Base-by-base conservation (phyloP, 1,140 invertebrate genomes). In the Lasioglossum baleicum region DNA sequence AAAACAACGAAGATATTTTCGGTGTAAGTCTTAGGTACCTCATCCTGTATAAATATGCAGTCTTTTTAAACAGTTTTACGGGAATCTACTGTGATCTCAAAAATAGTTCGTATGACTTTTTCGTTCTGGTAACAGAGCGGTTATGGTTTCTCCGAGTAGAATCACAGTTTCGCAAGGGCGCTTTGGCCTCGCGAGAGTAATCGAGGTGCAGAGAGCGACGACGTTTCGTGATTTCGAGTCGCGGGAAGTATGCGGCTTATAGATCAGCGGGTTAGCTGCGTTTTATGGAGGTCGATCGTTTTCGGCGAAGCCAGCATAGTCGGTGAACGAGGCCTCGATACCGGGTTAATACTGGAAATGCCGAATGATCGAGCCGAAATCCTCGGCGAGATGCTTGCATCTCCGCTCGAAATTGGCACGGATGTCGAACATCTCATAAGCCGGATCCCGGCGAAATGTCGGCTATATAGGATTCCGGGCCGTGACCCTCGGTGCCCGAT, bases 291-390 rank as follows among this genome's bases (percentile, higher is more conserved):
- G 42, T 13, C 42, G 65, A n/a, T 35, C 48, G 67, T 56, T 56
- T 35, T 22, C 67, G 44, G 2, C 4, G 31, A 56, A 56, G 35
- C 51, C 44, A 22, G 61, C 76, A 80, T 80, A 74, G 26, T 5
- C 48, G 44, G 17, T 67, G 15, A 51, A 6, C 7, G 42, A 58
- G 68, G 64, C 35, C 63, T 1, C 63, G 63, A 80, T 80, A 56
- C 64, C 51, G 44, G 42, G 72, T 80, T 80, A 80, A 80, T 80
- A 53, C 64, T 80, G 72, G 78, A 80, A 80, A 80, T 80, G 63
- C 78, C 72, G 17, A 66, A 75, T 71, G 63, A 80, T 80, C 53
- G 72, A 58, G 74, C 74, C 71, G 72, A 67, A n/a, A 75, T 67
- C 63, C 70, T 60, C 53, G n/a, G 40, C n/a, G 70, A 80, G 26